phyloP scores from a whole-genome alignment of 2,113 vertebrate species.

The Lutjanus erythropterus region DNA sequence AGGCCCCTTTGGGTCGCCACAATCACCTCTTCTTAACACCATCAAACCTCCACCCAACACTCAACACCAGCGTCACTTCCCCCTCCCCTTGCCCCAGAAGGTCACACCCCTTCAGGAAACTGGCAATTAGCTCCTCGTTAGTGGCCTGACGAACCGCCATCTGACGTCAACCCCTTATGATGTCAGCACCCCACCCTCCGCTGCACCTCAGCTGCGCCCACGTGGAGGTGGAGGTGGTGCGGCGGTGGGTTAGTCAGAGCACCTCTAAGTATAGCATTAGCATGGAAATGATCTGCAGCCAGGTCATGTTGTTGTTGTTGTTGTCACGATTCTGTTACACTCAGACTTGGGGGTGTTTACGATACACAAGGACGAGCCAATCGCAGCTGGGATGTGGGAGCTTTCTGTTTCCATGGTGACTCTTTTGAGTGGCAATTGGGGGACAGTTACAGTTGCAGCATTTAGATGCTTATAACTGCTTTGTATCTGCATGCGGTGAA shows the following conservation, averaged over 20 bases:
- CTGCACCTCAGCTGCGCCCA: neutral
- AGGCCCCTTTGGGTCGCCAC: slow-evolving; percentile 26
- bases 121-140: slow-evolving; percentile 71
- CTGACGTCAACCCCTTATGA: slow-evolving; percentile 55
- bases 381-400: slow-evolving; percentile 26
- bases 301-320: slow-evolving; percentile 9
- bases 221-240: neutral
- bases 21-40: slow-evolving; percentile 34
- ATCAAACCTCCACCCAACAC: slow-evolving; percentile 10
- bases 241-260: neutral
- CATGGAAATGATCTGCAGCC: slow-evolving; percentile 25
- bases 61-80: slow-evolving; percentile 16
- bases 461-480: slow-evolving; percentile 30
- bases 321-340: neutral
- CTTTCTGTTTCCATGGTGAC: slow-evolving; percentile 72
- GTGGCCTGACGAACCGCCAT: slow-evolving; percentile 28
- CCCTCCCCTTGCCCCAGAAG: neutral
- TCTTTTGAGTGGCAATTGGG: slow-evolving; percentile 27
- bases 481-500: neutral
- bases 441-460: slow-evolving; percentile 38
- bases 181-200: slow-evolving; percentile 18
- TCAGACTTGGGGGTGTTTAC: neutral
- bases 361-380: neutral
- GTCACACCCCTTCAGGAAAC: slow-evolving; percentile 53
- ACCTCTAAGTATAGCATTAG: neutral